A percentile compares a stretch with the other conserved stretches of the same genome.
phyloP scores from a whole-genome alignment of 2,888 invertebrate species.

The Busseola fusca region DNA sequence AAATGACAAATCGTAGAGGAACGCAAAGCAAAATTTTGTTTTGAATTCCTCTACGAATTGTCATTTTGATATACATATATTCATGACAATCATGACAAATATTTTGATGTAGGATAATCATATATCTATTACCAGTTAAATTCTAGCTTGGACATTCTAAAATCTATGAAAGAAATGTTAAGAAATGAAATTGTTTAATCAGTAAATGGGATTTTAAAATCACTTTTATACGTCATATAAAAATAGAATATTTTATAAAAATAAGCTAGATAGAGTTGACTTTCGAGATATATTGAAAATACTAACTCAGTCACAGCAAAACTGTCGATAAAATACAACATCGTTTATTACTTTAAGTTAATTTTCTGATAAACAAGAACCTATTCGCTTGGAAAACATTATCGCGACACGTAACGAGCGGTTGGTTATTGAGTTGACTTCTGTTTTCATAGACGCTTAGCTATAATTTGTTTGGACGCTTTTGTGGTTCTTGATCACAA shows the following conservation, averaged over 20 bases:
- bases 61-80: no score
- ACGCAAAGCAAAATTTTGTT: not conserved
- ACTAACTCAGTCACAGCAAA: not conserved
- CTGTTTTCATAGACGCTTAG: not conserved
- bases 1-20: conserved; percentile 36
- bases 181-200: no score
- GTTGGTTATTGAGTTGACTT: conserved; percentile 19
- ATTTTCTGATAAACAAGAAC: conserved; percentile 1
- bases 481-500: conserved; percentile 7
- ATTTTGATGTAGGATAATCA: not conserved
- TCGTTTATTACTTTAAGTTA: conserved; percentile 9
- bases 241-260: no score
- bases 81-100: no score
- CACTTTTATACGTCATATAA: no score
- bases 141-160: not conserved
- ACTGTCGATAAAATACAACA: conserved; percentile 1
- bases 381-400: conserved; percentile 20
- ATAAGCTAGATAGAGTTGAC: no score
- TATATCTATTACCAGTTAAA: not conserved
- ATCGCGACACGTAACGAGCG: conserved; percentile 4
- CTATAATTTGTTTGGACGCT: not conserved
- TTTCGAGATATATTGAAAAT: no score
- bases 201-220: no score
- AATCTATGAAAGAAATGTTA: no score
- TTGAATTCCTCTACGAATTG: no score